A percentile compares a stretch with the other conserved stretches of the same genome.
Conservation (phyloP, 2,113 vertebrate genomes). For the Myotis davidii region DNA sequence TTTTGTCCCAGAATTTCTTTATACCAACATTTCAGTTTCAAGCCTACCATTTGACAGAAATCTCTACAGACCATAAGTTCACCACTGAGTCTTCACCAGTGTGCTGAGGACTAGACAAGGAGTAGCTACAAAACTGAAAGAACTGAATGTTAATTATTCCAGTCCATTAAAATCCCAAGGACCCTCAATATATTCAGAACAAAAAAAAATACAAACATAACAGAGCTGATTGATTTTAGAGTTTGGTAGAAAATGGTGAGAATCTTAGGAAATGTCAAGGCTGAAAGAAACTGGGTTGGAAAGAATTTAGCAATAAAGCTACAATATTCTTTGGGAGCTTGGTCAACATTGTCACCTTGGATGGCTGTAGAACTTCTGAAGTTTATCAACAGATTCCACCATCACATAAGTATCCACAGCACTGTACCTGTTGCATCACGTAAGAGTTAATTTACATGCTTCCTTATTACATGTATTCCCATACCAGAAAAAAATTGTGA, state of each 20-base stretch:
- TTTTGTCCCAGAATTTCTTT: slow-evolving; percentile 37
- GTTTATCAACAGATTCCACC: neutral
- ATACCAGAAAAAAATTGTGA: neutral
- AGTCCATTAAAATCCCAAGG: neutral
- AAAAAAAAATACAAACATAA: neutral
- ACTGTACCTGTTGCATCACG: neutral
- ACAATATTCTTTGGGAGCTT: neutral
- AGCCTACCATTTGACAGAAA: neutral
- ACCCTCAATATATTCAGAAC: neutral
- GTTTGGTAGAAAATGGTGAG: neutral
- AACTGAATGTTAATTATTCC: neutral
- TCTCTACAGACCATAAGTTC: neutral
- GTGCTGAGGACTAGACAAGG: neutral
- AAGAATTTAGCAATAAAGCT: neutral
- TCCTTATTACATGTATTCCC: neutral
- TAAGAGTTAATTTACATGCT: neutral
- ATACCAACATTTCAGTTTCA: slow-evolving; percentile 53
- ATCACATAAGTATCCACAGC: neutral
- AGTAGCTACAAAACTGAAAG: neutral
- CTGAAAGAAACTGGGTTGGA: neutral
- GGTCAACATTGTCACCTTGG: neutral
- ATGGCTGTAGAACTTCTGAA: neutral
- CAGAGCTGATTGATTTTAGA: neutral
- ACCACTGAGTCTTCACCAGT: neutral
- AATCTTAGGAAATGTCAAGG: neutral